phyloP scores from a whole-genome alignment of 2,797 vertebrate genomes.

The Todus mexicanus region DNA sequence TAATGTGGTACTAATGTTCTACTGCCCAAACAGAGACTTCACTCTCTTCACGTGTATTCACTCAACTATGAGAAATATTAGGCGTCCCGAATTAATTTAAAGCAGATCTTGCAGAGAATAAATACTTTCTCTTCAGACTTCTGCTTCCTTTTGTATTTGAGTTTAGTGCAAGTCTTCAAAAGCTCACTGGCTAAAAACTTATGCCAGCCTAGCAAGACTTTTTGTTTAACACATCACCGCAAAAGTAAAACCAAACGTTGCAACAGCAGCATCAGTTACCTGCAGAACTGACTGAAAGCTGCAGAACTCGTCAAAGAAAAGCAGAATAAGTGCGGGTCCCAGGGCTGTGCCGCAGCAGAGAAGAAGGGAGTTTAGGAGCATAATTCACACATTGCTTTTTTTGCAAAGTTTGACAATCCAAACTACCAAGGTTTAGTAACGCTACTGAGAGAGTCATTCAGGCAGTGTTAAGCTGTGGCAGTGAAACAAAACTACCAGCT shows the following conservation, averaged over 20 bases:
- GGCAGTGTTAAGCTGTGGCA: conserved; percentile 72
- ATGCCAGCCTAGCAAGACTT: not conserved
- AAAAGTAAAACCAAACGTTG: not conserved
- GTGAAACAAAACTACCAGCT: conserved; percentile 62
- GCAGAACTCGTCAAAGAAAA: conserved; percentile 41
- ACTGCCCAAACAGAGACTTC: not conserved
- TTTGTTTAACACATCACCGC: not conserved
- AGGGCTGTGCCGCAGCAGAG: conserved; percentile 55
- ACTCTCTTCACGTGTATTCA: not conserved
- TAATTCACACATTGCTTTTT: conserved; percentile 26
- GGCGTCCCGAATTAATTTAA: not conserved
- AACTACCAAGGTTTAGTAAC: conserved; percentile 72
- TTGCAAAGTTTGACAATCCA: conserved; percentile 52
- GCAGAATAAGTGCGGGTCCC: conserved; percentile 59
- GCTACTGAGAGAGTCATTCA: conserved; percentile 51
- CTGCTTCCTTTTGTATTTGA: conserved; percentile 47
- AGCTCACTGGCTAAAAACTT: conserved; percentile 45
- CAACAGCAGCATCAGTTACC: conserved; percentile 35
- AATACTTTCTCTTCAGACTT: not conserved
- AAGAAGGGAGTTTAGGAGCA: conserved; percentile 50
- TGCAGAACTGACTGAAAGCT: conserved; percentile 36
- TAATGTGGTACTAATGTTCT: not conserved
- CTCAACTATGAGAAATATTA: not conserved
- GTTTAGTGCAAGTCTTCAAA: conserved; percentile 54
- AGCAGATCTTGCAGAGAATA: not conserved